Evolutionary conservation across 2,113 vertebrate species (phyloP), one percentile per base, ranked within the genome.

Genomic region (Corythoichthys intestinalis): DNA sequence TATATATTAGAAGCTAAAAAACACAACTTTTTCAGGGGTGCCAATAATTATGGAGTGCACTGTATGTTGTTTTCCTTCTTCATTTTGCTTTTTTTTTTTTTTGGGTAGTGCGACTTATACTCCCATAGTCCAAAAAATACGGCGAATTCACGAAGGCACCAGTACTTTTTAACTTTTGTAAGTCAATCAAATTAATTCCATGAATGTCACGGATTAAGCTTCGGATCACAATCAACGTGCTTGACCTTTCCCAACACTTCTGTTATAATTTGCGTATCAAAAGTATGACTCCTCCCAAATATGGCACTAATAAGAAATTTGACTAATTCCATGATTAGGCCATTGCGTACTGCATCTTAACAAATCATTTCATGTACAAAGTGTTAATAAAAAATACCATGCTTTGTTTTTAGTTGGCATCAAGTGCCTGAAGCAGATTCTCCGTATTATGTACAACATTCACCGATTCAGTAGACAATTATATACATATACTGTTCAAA

Each of bases 401-500:
- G 52, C 64, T 70, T 37, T 4, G 12, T 1, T 47, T 44, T 28
- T 39, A 50, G 41, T 13, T 62, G 38, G 61, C 44, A 38, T 61
- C 52, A 71, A 52, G 59, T 47, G 50, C n/a, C 69, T 62, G 13
- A 52, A 53, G 34, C 64, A 66, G 15, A 66, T 17, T 17, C 15
- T 10, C 60, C 67, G 65, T 65, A 69, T 75, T 76, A 74, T 70
- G 57, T 75, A 72, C 69, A 80, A 66, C 52, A 57, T 20, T 57
- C 4, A 13, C 14, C 46, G 60, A 63, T 52, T 65, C 65, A 75
- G 71, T 69, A 75, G 73, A 75, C 46, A 72, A 67, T 53, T 76
- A 75, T 72, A 71, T 81, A 83, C 79, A 84, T 72, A 77, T 61
- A 67, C 57, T 48, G 50, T 62, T 76, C 53, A 61, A 54, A 69